A percentile compares a stretch with the other conserved stretches of the same genome.
phyloP scores from a whole-genome alignment of 2,797 vertebrate species.

The Chiloscyllium punctatum region DNA sequence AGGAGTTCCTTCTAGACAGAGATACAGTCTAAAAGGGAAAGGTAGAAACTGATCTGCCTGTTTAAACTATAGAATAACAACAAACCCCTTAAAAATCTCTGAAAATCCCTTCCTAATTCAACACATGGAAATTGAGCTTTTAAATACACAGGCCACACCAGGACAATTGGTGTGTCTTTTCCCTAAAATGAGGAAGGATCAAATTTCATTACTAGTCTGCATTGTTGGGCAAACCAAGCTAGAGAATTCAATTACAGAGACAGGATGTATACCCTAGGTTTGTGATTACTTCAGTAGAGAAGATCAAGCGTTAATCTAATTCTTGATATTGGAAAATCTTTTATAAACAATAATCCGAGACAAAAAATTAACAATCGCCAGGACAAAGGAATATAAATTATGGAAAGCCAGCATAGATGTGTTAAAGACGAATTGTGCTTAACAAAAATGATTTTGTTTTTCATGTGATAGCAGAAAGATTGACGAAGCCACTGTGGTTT shows the following conservation, averaged over 20 bases:
- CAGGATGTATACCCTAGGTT: not conserved
- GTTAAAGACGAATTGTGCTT: not conserved
- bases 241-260: not conserved
- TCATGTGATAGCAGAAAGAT: not conserved
- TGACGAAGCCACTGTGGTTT: not conserved
- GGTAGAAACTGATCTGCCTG: too few relatives aligned
- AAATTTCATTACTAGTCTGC: not conserved
- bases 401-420: not conserved
- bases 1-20: too few relatives aligned
- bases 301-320: not conserved
- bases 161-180: too few relatives aligned
- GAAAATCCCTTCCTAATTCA: too few relatives aligned
- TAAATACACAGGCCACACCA: not conserved
- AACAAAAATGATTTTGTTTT: not conserved
- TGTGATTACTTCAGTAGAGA: not conserved
- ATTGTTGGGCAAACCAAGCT: not conserved
- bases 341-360: not conserved
- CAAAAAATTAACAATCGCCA: too few relatives aligned
- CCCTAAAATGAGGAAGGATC: not conserved
- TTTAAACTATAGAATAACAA: too few relatives aligned
- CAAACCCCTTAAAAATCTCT: too few relatives aligned
- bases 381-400: not conserved
- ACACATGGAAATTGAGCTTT: too few relatives aligned
- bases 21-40: too few relatives aligned
- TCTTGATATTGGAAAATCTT: not conserved